Conservation (phyloP, 2,113 vertebrate genomes). For the Dendrocopos noguchii region DNA sequence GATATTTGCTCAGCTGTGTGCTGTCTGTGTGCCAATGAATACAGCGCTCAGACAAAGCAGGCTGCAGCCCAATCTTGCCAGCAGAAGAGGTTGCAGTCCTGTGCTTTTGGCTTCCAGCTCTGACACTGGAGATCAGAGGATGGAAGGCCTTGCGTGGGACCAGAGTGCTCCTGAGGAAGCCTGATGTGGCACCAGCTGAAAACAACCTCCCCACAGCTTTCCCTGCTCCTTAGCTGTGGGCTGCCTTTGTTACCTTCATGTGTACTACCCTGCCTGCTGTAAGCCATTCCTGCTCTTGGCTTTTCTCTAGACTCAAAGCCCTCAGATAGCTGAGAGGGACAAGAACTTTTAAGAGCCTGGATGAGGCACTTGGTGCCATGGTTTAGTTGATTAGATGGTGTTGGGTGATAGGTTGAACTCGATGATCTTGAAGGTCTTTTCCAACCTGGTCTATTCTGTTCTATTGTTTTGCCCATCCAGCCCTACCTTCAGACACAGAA, state of each 20-base stretch:
- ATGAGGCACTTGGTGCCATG: no score
- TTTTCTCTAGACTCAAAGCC: not conserved
- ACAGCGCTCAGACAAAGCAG: not conserved
- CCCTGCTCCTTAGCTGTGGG: not conserved
- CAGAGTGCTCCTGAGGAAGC: not conserved
- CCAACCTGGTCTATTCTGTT: no score
- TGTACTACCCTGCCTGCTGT: not conserved
- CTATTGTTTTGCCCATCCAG: not conserved
- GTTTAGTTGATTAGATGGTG: no score
- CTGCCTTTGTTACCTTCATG: not conserved
- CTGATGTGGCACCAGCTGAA: not conserved
- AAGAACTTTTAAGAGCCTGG: not conserved
- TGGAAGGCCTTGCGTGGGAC: not conserved
- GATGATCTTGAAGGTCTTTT: no score
- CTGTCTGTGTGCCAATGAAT: not conserved
- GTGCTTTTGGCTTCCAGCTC: not conserved
- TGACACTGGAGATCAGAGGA: not conserved
- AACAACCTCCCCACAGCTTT: not conserved
- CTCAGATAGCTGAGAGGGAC: not conserved
- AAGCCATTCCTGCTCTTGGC: not conserved
- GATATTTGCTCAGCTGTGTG: slow-evolving; percentile 15
- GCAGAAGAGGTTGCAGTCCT: not conserved
- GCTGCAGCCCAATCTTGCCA: not conserved
- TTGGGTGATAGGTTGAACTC: no score
- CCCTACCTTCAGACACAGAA: rapidly evolving